Base-by-base conservation (phyloP, 2,888 invertebrate genomes). In the Drosophila meridiana region DNA sequence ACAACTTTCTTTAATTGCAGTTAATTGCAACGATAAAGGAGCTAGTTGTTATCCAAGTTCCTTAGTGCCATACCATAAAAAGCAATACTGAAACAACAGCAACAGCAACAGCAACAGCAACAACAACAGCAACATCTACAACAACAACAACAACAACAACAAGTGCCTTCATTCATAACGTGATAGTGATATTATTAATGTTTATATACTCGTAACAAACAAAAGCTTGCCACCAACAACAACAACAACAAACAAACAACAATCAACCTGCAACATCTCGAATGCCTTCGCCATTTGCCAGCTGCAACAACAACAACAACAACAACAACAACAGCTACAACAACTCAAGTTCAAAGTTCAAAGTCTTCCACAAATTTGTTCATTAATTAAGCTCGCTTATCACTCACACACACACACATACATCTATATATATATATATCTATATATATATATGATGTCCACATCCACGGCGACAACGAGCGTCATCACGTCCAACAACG, bases 401-500 rank as follows among this genome's bases (percentile, higher is more conserved):
- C 52, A 34, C 36, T 13, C 36, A 36, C 53, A 7, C 50, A 50
- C 8, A 32, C 4, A 53, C 4, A 53, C 3, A 36, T 32, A 50
- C 2, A 48, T 3, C 20, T 4, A 52, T 20, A 52, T 48, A 30
- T 48, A 48, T 52, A 34, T 52, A 52, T 20, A 36, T 14, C 30
- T 52, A 52, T 34, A 52, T 34, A 52, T 55, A n/a, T 42, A 42
- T 80, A 91, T 88, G 82, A 92, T 92, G 92, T 92, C 92, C 84
- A 87, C 92, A 85, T 85, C 87, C 75, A 85, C 92, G 64, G 90
- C 91, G 71, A 90, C 92, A 66, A 91, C 92, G 60, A 92, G 92
- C 80, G 92, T 92, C 72, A 92, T 92, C 52, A 91, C 91, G 67
- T 88, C 92, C 69, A 92, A 91, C 90, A 92, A 91, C 90, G 91